Evolutionary conservation across 2,113 vertebrate genomes (phyloP).

Genomic region (Eolophus roseicapilla): DNA sequence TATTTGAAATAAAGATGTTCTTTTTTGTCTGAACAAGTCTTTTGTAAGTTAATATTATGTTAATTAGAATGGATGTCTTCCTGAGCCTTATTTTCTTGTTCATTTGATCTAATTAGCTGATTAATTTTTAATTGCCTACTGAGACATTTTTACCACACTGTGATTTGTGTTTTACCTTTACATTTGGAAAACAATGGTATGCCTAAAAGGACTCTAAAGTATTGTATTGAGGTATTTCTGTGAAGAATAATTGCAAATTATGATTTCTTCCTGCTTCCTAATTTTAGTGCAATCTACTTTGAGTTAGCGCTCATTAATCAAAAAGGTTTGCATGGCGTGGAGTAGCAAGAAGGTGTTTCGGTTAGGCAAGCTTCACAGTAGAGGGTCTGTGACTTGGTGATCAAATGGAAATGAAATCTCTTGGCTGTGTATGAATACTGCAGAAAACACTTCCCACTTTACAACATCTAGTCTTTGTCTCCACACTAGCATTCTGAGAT

Average conservation of each 20-base stretch:
- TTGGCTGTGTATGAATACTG: not conserved
- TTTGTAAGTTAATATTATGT: conserved; percentile 54
- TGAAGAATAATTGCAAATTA: not conserved
- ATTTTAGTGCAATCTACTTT: conserved; percentile 6
- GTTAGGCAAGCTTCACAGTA: not conserved
- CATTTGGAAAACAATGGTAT: conserved; percentile 20
- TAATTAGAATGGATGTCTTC: conserved; percentile 55
- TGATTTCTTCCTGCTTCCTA: conserved; percentile 34
- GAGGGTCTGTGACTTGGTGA: not conserved
- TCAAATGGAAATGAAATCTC: not conserved
- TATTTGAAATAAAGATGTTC: conserved; percentile 15
- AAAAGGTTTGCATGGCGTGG: not conserved
- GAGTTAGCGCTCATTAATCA: conserved; percentile 1
- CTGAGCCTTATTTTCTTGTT: conserved; percentile 57
- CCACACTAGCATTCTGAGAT: not conserved
- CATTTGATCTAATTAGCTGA: conserved; percentile 55
- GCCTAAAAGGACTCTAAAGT: not conserved
- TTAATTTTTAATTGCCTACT: conserved; percentile 62
- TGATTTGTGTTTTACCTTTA: conserved; percentile 50
- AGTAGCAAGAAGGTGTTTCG: not conserved
- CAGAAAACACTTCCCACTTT: not conserved
- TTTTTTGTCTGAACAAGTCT: conserved; percentile 13
- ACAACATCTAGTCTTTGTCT: not conserved
- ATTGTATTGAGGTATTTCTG: not conserved
- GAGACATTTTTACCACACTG: conserved; percentile 42